A percentile compares a stretch with the other conserved stretches of the same genome.
These are phyloP conservation scores for Agrochola litura DNA, from an alignment of 2,888 invertebrate species.

Conservation along the genomic window DNA sequence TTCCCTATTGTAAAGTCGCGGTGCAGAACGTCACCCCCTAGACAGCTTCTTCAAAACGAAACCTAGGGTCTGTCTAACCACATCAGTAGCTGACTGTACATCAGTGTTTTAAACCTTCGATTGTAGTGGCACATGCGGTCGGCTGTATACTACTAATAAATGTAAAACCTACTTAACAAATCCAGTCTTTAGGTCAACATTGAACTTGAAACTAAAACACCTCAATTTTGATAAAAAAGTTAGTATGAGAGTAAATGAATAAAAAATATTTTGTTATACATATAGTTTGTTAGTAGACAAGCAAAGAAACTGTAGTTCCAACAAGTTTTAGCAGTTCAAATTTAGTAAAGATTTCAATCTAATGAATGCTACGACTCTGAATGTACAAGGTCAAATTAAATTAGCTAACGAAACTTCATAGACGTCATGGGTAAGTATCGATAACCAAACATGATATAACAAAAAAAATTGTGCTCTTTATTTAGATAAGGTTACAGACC, in stretches of 20 bases:
- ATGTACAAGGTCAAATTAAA: background rate
- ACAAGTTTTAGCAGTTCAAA: constrained; percentile 9
- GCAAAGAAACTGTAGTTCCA: constrained; percentile 4
- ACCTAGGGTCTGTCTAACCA: background rate
- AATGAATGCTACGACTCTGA: constrained; percentile 34
- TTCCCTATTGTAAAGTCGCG: too few species aligned
- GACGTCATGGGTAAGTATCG: too few species aligned
- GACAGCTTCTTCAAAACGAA: background rate
- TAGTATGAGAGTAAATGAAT: constrained; percentile 15
- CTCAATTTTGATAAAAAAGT: constrained; percentile 24
- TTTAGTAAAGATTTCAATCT: constrained; percentile 28
- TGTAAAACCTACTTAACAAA: constrained; percentile 71
- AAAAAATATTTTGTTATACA: constrained; percentile 11
- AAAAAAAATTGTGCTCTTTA: too few species aligned
- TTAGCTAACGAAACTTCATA: too few species aligned
- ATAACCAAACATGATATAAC: too few species aligned
- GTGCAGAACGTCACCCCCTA: background rate
- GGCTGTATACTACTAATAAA: constrained; percentile 44
- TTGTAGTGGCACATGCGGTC: constrained; percentile 43
- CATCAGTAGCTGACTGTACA: too few species aligned
- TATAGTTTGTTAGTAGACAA: constrained; percentile 11
- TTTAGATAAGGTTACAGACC: too few species aligned
- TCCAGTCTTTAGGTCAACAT: constrained; percentile 68
- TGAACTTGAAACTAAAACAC: constrained; percentile 55
- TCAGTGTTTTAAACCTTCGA: background rate